A percentile compares a stretch with the other conserved stretches of the same genome.
Conservation (phyloP, 2,888 invertebrate species). For the Dasypolia templi region DNA sequence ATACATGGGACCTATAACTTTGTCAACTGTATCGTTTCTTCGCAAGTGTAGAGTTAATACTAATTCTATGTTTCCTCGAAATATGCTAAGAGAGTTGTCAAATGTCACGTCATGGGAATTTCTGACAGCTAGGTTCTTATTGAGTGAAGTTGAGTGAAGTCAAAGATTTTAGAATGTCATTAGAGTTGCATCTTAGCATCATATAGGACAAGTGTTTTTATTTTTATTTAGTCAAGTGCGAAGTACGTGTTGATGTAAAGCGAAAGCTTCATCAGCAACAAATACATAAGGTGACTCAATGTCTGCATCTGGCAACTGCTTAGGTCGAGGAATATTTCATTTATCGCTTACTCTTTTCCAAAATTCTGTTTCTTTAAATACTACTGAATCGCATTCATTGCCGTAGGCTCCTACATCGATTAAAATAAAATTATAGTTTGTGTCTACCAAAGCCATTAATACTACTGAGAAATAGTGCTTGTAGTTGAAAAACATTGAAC, state of each 20-base stretch:
- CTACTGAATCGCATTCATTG: constrained; percentile 64
- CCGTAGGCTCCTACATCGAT: constrained; percentile 63
- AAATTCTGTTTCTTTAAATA: constrained; percentile 62
- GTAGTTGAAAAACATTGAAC: constrained; percentile 37
- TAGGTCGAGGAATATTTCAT: constrained; percentile 53
- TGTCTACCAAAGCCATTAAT: constrained; percentile 43
- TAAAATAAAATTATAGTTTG: constrained; percentile 63
- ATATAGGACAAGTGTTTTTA: too few relatives aligned
- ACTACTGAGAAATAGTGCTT: constrained; percentile 28
- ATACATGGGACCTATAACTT: too few relatives aligned
- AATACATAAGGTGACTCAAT: constrained; percentile 58
- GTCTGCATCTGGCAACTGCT: constrained; percentile 36
- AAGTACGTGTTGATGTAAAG: constrained; percentile 48
- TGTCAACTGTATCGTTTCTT: too few relatives aligned
- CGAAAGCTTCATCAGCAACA: constrained; percentile 64
- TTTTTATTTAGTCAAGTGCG: too few relatives aligned
- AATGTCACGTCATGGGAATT: neutral
- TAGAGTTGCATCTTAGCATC: constrained; percentile 11
- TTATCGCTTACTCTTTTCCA: constrained; percentile 52
- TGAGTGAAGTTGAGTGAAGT: too few relatives aligned
- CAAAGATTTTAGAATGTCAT: neutral
- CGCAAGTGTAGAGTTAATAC: too few relatives aligned
- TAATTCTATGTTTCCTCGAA: neutral
- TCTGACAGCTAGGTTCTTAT: constrained; percentile 6
- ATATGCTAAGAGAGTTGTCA: constrained; percentile 4